Base-by-base conservation (phyloP, 2,113 vertebrate species). In the Macrotis lagotis region DNA sequence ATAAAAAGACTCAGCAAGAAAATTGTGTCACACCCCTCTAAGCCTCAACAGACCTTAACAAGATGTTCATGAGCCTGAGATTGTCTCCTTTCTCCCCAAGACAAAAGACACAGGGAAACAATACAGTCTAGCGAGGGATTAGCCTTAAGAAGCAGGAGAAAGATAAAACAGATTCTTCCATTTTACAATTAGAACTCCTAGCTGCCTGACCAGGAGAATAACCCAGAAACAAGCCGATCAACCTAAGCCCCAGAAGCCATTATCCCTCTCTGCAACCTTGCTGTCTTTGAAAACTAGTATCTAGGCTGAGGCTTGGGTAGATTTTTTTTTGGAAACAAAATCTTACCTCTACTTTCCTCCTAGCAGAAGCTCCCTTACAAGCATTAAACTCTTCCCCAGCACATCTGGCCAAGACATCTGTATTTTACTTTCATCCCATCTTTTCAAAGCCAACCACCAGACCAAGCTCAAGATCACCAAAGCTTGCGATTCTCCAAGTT, bases 11-110 rank as follows among this genome's bases (percentile, higher is more conserved):
- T 98, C 96, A 96, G 96, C 95, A 96, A 98, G 97, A 97, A 98
- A 98, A 98, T 88, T 96, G 96, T 98, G 97, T 98, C 97, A 96
- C 94, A 97, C 97, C 91, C 96, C n/a, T 97, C 96, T 98, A 98
- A 98, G 97, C 98, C 97, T 98, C 98, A 98, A 95, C 97, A 97
- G 98, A 98, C 97, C 98, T 98, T 98, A 98, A 98, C 98, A 98
- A 98, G 97, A 98, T 98, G 98, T 97, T 98, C 89, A 96, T 96
- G 98, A 97, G 96, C 96, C 96, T 97, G 96, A 98, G 96, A 96
- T 97, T 97, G 97, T 97, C 96, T 97, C 94, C 48, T 94, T 90
- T 97, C 96, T 97, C 90, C 93, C 97, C 94, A 98, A 98, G 97
- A 98, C 98, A 98, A 98, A 98, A 98, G 98, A 95, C 91, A 90